Base-by-base conservation (phyloP, 2,888 invertebrate genomes). In the Aethes cnicana region DNA sequence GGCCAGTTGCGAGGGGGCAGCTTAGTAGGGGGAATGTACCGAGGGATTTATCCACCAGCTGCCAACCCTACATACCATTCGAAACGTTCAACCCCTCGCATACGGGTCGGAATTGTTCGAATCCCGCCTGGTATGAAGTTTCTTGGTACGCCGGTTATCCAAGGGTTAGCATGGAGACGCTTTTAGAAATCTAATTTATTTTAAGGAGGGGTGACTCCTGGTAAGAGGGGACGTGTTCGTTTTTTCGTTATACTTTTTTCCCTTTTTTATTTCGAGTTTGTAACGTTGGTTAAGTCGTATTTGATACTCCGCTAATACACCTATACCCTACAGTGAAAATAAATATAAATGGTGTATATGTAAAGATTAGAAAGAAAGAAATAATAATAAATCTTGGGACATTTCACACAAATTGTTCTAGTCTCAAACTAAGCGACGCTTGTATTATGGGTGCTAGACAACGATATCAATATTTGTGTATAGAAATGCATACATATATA, bases 161-260 rank as follows among this genome's bases (percentile, higher is more conserved):
- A 11, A 23, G 28, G 33, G 63, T 53, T 59, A 61, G 59, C 56
- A 55, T 59, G 56, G 60, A 60, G 66, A 69, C 73, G 72, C 72
- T 72, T 72, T 71, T 69, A 68, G 69, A 72, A 75, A 78, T 81
- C 74, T 74, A 80, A 83, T 84, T 81, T 82, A 77, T 75, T 74
- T 76, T 72, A 61, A 72, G 74, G 72, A 68, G 74, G 74, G 75
- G 66, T 63, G 65, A 63, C 56, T 35, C 43, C 36, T 41, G 36
- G 60, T 65, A 59, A 57, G 63, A 64, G 64, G 55, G 55, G 62
- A 57, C 39, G 50, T 30, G 56, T 47, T 36, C 33, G 43, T 49
- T 7, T 25, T 30, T 16, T 14, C n/a, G 9, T n/a, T 20, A 18
- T 21, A 30, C n/a, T 39, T 35, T 43, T 50, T 54, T 18, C 16